A percentile compares a stretch with the other conserved stretches of the same genome.
These are phyloP conservation scores for Mimachlamys varia DNA, from an alignment of 2,888 invertebrate species.

Conservation along the genomic window DNA sequence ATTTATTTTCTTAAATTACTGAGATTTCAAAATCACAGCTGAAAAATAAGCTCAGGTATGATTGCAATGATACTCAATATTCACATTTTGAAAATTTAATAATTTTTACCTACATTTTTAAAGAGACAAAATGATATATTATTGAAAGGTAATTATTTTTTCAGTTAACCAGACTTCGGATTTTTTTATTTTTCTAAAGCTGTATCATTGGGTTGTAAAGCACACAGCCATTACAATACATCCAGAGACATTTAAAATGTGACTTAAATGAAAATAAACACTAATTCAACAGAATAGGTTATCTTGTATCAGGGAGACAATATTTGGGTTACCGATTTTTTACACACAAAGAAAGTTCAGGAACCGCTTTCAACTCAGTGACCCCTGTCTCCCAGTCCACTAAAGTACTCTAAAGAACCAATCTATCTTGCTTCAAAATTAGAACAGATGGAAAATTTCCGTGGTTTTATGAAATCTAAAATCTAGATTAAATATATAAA, in stretches of 20 bases:
- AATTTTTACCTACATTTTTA: not conserved
- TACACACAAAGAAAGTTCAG: not conserved
- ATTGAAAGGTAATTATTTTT: not conserved
- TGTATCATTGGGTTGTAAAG: not conserved
- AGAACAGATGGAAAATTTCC: not conserved
- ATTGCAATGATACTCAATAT: not conserved
- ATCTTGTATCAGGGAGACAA: not conserved
- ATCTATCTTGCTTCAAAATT: not conserved
- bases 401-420: not conserved
- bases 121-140: not conserved
- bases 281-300: not conserved
- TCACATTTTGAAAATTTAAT: not conserved
- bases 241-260: not conserved
- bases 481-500: not conserved
- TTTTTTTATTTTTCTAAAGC: not conserved
- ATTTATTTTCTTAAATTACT: not conserved
- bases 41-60: not conserved
- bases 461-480: not conserved
- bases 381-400: not conserved
- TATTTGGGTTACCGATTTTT: not conserved
- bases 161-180: not conserved
- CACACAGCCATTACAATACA: not conserved
- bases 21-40: not conserved
- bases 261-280: not conserved
- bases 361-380: not conserved